Evolutionary conservation across 2,888 invertebrate species (phyloP), one percentile per base, ranked within the genome.

Genomic region (Leucoma salicis): DNA sequence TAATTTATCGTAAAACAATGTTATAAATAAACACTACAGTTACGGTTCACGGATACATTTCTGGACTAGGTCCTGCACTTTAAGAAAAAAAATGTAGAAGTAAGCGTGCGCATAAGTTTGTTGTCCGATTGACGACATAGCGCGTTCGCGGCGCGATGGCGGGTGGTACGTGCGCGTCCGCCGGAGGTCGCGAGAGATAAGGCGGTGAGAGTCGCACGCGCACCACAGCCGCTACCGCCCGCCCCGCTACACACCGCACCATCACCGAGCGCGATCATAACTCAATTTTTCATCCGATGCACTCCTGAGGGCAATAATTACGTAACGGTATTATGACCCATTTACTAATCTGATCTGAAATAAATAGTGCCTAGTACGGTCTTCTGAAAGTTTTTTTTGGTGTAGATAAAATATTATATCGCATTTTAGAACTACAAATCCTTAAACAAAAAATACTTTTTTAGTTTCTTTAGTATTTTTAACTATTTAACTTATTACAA

Each of bases 131-230:
- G 78, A 71, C 74, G 78, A 77, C 86, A 86, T 86, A 85, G 74
- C 86, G 86, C 78, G 81, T 69, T 51, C 71, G 74, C 78, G 78
- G 69, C 73, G 68, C 70, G 70, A 46, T 59, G 35, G 42, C 49
- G 49, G 64, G 66, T 69, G 74, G 73, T 61, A 78, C 81, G 83
- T 86, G 82, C 86, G 86, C 86, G 86, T 84, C 79, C 82, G 76
- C 74, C 87, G 86, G 88, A 87, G 88, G 89, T 86, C 89, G 89
- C 89, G 85, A 75, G 81, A 89, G 89, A 89, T 89, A 89, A 89
- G 87, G 75, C 78, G 84, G 88, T 81, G 88, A 88, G 87, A 88
- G 87, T 77, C 86, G 83, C 78, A 78, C 68, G 84, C 86, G 83
- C 84, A 77, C 64, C 66, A 68, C 76, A 48, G 68, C 68, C 66